Percentiles rank a stretch among this genome's conserved stretches.
Conservation (phyloP, 2,113 vertebrate genomes). For the Brachypteracias leptosomus region DNA sequence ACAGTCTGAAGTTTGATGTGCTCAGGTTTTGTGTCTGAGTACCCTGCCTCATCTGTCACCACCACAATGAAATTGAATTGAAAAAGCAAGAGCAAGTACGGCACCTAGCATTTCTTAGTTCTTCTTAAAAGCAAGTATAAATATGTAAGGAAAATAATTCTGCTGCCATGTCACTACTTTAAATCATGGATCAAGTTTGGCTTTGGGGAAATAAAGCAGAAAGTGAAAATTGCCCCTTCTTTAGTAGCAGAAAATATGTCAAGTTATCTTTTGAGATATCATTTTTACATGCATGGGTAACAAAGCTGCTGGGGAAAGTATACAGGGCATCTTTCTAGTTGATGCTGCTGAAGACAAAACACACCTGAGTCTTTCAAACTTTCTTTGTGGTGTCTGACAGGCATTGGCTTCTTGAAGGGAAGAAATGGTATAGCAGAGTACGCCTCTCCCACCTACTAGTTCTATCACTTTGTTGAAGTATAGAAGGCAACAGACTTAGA, state of each 20-base stretch:
- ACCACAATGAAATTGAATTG: background rate
- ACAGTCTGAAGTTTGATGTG: background rate
- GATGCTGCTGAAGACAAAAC: background rate
- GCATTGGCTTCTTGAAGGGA: background rate
- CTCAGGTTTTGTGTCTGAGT: background rate
- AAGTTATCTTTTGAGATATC: background rate
- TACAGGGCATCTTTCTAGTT: background rate
- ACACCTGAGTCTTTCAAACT: background rate
- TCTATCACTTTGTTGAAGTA: background rate
- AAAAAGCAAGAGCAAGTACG: background rate
- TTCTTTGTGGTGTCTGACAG: background rate
- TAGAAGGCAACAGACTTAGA: background rate
- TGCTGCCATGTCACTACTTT: background rate
- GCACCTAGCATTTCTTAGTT: background rate
- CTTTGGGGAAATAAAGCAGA: background rate
- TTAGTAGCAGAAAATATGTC: background rate
- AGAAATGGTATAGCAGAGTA: background rate
- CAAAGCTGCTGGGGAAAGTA: background rate
- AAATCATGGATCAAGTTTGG: background rate
- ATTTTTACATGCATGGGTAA: background rate
- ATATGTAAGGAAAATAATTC: background rate
- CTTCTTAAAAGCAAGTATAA: background rate
- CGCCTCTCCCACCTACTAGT: background rate
- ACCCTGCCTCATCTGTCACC: background rate
- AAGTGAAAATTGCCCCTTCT: background rate